A percentile compares a stretch with the other conserved stretches of the same genome.
phyloP scores from a whole-genome alignment of 2,113 vertebrate species.

The Balaenoptera acutorostrata region DNA sequence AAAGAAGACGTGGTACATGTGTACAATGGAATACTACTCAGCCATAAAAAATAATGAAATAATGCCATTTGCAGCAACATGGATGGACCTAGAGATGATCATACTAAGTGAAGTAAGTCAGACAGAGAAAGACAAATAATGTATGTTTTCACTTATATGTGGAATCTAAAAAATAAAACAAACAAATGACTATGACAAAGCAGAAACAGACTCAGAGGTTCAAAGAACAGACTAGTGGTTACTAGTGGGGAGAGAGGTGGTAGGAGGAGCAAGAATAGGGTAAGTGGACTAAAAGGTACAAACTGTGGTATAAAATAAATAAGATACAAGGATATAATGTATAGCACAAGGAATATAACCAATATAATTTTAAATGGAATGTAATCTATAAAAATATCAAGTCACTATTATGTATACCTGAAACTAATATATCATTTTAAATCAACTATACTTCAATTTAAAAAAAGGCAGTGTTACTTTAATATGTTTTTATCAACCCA shows the following conservation, averaged over 20 bases:
- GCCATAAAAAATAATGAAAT: not conserved
- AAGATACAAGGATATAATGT: not conserved
- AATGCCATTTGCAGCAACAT: not conserved
- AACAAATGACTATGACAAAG: not conserved
- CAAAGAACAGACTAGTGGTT: not conserved
- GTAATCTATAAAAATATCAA: not conserved
- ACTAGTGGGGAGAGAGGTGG: not conserved
- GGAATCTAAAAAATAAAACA: not conserved
- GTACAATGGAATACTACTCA: too few species aligned
- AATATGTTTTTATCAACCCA: not conserved
- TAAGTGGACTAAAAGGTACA: not conserved
- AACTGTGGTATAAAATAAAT: not conserved
- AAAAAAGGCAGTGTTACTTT: not conserved
- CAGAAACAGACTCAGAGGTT: not conserved
- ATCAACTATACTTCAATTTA: not conserved
- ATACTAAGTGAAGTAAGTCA: not conserved
- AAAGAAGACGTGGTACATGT: too few species aligned
- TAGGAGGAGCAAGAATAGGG: not conserved
- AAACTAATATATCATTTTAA: not conserved
- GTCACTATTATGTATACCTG: not conserved
- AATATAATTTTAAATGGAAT: not conserved
- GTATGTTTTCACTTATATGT: not conserved
- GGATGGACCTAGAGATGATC: not conserved
- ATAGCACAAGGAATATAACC: not conserved
- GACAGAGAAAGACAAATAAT: not conserved